These are phyloP conservation scores for Halichoeres trimaculatus DNA, from an alignment of 2,113 vertebrate genomes.

Conservation along the genomic window DNA sequence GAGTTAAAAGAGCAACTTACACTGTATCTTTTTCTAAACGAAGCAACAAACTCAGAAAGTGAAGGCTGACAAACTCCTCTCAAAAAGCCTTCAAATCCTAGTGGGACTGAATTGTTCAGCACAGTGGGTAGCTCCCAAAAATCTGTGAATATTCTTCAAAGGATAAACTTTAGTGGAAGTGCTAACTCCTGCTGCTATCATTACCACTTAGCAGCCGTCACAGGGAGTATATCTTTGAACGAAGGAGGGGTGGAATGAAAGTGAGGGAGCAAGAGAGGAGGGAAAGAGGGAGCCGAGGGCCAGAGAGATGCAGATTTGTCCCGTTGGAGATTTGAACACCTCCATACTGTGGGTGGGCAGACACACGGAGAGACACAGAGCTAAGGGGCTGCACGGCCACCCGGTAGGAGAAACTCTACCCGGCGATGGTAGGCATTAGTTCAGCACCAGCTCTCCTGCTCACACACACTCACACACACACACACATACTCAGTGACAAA, in stretches of 20 bases:
- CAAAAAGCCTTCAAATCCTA: background rate
- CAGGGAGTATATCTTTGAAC: slow-evolving; percentile 29
- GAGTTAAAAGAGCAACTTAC: too few species aligned
- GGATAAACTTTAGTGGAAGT: slow-evolving; percentile 35
- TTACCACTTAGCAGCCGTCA: slow-evolving; percentile 35
- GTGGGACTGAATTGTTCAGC: background rate
- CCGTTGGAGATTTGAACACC: slow-evolving; percentile 73
- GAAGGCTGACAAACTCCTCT: background rate
- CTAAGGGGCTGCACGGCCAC: slow-evolving; percentile 72
- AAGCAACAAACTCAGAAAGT: too few species aligned
- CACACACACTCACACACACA: slow-evolving; percentile 52
- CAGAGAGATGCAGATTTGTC: slow-evolving; percentile 72
- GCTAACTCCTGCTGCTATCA: slow-evolving; percentile 46
- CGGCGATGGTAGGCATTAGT: slow-evolving; percentile 67
- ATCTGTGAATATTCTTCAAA: slow-evolving; percentile 30
- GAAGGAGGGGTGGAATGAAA: slow-evolving; percentile 3
- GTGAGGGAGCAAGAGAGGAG: background rate
- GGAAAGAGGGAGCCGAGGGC: slow-evolving; percentile 30
- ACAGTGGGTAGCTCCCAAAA: slow-evolving; percentile 29
- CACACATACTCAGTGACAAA: slow-evolving; percentile 52
- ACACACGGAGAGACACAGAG: slow-evolving; percentile 64
- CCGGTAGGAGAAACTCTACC: slow-evolving; percentile 69
- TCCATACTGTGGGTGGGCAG: slow-evolving; percentile 79
- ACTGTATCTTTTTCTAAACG: too few species aligned
- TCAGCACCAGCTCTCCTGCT: slow-evolving; percentile 73